Evolutionary conservation across 2,797 vertebrate genomes (phyloP).

Genomic region (Clarias pachynema): DNA sequence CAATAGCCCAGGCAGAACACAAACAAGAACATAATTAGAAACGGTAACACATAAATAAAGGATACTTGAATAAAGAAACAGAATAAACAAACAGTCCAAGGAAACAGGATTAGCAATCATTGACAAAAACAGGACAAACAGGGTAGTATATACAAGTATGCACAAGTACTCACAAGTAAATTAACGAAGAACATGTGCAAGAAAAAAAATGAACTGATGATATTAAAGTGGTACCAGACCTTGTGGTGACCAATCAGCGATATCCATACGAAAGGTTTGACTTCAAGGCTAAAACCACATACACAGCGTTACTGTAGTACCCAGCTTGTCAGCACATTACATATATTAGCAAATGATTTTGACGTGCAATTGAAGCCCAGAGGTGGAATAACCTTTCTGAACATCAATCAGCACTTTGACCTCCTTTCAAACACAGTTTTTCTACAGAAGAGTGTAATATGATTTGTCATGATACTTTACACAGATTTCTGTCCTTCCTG

Average conservation of each 20-base stretch:
- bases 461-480: conserved; percentile 17
- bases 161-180: not conserved
- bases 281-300: not conserved
- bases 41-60: not conserved
- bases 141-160: conserved; percentile 8
- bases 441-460: conserved; percentile 29
- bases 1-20: not conserved
- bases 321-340: not conserved
- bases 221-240: not conserved
- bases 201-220: not conserved
- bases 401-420: conserved; percentile 22
- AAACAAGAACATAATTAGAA: conserved; percentile 7
- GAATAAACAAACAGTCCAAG: conserved; percentile 8
- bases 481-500: conserved; percentile 21
- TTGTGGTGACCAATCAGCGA: not conserved
- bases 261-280: not conserved
- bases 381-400: conserved; percentile 1
- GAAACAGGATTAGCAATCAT: not conserved
- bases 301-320: not conserved
- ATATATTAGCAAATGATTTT: not conserved
- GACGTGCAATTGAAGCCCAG: not conserved
- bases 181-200: not conserved
- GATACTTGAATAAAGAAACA: not conserved
- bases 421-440: not conserved
- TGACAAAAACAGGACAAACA: conserved; percentile 12